Conservation (phyloP, 2,113 vertebrate species). For the Gambusia holbrooki region DNA sequence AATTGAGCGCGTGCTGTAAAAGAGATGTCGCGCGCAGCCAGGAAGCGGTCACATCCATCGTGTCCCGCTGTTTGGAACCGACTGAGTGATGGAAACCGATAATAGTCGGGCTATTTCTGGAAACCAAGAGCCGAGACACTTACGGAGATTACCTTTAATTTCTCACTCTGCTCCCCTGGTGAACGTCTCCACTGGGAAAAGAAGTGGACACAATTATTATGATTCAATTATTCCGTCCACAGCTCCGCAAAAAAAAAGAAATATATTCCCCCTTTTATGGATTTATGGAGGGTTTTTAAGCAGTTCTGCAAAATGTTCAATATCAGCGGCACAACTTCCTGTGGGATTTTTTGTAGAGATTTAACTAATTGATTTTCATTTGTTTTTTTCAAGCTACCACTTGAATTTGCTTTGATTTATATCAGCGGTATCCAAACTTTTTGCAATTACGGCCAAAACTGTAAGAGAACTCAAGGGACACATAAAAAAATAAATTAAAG, state of each 20-base stretch:
- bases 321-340: no score
- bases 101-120: conserved; percentile 43
- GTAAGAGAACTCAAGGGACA: no score
- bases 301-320: not conserved
- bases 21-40: conserved; percentile 16
- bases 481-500: no score
- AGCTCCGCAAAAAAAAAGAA: not conserved
- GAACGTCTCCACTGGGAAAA: conserved; percentile 1
- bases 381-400: not conserved
- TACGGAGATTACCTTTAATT: conserved; percentile 3
- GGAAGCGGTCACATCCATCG: conserved; percentile 11
- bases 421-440: no score
- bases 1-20: conserved; percentile 23
- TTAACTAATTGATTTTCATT: not conserved
- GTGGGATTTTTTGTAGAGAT: no score
- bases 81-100: conserved; percentile 18
- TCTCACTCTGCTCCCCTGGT: not conserved
- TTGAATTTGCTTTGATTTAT: no score
- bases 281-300: not conserved
- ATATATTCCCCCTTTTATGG: not conserved
- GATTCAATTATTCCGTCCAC: not conserved
- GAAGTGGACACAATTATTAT: not conserved
- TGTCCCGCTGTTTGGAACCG: not conserved
- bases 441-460: no score
- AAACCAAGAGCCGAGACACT: conserved; percentile 2